Conservation (phyloP, 1,140 invertebrate species). For the Nasonia giraulti region DNA sequence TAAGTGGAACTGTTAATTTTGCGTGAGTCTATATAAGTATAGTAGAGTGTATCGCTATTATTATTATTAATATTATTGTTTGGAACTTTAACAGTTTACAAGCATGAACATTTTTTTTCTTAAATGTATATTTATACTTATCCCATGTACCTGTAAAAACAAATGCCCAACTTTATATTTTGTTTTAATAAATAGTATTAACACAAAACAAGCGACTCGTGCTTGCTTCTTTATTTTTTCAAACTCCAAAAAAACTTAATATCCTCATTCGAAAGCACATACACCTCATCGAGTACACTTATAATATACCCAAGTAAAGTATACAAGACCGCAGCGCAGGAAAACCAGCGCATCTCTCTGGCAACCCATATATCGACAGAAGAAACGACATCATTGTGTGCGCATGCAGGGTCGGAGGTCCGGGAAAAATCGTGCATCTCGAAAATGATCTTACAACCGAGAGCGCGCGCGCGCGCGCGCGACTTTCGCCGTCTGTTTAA, state of each 20-base stretch:
- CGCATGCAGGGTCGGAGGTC: neutral
- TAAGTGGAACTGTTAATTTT: conserved; percentile 32
- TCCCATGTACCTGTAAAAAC: conserved; percentile 43
- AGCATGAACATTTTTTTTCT: no score
- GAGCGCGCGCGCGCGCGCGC: neutral
- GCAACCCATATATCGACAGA: neutral
- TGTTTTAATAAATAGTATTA: conserved; percentile 51
- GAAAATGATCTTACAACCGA: neutral
- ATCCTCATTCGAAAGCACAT: no score
- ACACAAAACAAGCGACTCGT: conserved; percentile 7
- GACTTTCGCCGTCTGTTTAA: no score
- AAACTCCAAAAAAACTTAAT: no score
- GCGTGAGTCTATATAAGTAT: neutral
- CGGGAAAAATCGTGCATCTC: neutral
- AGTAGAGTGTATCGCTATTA: neutral
- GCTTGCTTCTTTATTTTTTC: no score
- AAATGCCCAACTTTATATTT: conserved; percentile 21
- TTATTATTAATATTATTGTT: neutral
- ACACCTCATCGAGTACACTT: no score
- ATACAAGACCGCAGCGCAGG: neutral
- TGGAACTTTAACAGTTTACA: neutral
- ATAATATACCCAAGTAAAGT: neutral
- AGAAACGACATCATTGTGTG: neutral
- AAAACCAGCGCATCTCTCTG: neutral
- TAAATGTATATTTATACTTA: conserved; percentile 32